Base-by-base conservation (phyloP, 2,113 vertebrate species). In the Nibea albiflora region DNA sequence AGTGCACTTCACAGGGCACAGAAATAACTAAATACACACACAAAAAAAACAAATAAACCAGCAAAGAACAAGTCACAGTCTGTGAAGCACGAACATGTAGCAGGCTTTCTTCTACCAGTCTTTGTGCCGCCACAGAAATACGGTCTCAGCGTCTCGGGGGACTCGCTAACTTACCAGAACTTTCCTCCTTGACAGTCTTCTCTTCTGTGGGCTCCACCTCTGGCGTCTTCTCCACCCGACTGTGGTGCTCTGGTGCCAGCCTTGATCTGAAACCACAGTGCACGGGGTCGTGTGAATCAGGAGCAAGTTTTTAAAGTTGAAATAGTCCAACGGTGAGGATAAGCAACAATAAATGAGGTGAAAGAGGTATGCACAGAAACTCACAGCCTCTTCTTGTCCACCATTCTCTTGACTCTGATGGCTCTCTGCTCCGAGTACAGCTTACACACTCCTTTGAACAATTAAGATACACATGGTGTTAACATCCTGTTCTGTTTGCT, bases 351-450 rank as follows among this genome's bases (percentile, higher is more conserved):
- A 28, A 15, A 16, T 14, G 11, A n/a, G 42, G 47, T 53, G 17
- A 70, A 35, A 9, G 42, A 35, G 11, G 17, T 24, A 14, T 14
- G 16, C 31, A 22, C 7, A 20, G n/a, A 67, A 8, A 97, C 98
- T 98, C 81, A 99, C 98, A 99, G 80, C 93, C 98, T 96, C 89
- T 98, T 99, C 92, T 97, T 99, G 85, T 99, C 98, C 90, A 99
- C 96, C 85, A 97, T 95, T 61, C 95, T 94, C 84, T 99, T 99
- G 28, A 99, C 97, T 72, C 98, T 90, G 82, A 99, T 96, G 39
- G 98, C 98, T 90, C 98, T 96, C 76, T 99, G 98, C 78, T 99
- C 98, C 4, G 98, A 99, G 90, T 99, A 99, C 65, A 99, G 94
- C 80, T 97, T 98, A 87, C 98, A 99, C 1, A 99, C 98, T 86